Evolutionary conservation across 2,797 vertebrate species (phyloP), one percentile per base, ranked within the genome.

Genomic region (Microctenopoma lineatum): DNA sequence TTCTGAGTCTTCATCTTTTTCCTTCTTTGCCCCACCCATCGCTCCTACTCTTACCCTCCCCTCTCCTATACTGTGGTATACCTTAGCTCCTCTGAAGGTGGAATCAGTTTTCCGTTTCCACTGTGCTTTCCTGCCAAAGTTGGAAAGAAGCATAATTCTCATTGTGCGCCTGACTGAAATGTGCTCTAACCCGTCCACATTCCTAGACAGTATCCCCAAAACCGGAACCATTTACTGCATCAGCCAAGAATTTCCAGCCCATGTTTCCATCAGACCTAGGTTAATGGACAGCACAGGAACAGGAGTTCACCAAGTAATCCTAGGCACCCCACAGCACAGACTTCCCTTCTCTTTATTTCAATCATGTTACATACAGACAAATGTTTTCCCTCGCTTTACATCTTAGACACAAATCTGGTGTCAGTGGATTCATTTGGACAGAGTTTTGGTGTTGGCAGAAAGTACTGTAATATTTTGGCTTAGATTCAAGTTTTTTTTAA

Each of bases 201-300:
- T 91, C 89, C 88, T 87, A 89, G 88, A 91, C 89, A 89, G 85
- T 85, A 87, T 87, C 85, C 86, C 87, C 84, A 86, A 81, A 82
- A 65, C 78, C 77, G 75, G 87, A 90, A 88, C 71, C 68, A 9
- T 82, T 90, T 69, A 86, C 83, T 54, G 80, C 83, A 79, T 83
- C 75, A 44, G 75, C 70, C 80, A 84, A 85, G 89, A 92, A 91
- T 80, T 84, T 88, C 73, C 84, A 81, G 77, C 54, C 77, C 78
- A 75, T 79, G 67, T 83, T 85, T 84, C 85, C 82, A 87, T 85
- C 83, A 60, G 71, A 59, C 79, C 73, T 65, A 63, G 83, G 80
- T 85, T 79, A 78, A 56, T 71, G 67, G 61, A 73, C 68, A 78
- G 54, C 4, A 38, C 59, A 66, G 27, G 7, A 7, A 67, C 69